A percentile compares a stretch with the other conserved stretches of the same genome.
These are phyloP conservation scores for Coreoperca whiteheadi DNA, from an alignment of 2,113 vertebrate species.

Conservation along the genomic window DNA sequence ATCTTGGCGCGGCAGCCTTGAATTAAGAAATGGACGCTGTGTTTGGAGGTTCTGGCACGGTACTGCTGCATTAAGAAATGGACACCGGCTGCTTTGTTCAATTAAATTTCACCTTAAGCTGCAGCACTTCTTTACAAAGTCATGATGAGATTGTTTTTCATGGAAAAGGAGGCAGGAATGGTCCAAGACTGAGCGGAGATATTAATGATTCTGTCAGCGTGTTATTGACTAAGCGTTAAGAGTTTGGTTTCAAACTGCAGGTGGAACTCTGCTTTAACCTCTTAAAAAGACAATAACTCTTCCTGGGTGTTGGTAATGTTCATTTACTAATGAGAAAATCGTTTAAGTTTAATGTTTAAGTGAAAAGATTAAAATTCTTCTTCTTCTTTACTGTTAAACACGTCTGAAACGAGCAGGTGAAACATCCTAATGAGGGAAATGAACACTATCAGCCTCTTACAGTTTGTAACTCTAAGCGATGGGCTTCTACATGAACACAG, in stretches of 20 bases:
- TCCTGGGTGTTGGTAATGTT: background rate
- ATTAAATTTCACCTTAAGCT: conserved; percentile 59
- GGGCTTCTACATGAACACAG: background rate
- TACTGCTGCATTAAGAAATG: conserved; percentile 58
- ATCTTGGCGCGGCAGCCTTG: conserved; percentile 18
- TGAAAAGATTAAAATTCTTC: background rate
- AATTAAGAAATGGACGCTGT: conserved; percentile 52
- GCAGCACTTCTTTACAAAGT: conserved; percentile 45
- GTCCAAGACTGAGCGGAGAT: background rate
- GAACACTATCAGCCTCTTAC: background rate
- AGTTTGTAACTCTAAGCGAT: background rate
- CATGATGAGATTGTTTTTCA: conserved; percentile 26
- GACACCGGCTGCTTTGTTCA: conserved; percentile 50
- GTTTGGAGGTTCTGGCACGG: conserved; percentile 46
- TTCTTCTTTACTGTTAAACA: background rate
- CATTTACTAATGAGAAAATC: background rate
- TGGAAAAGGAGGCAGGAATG: conserved; percentile 19
- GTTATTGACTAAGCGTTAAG: conserved; percentile 19
- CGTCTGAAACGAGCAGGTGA: background rate
- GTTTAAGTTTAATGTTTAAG: background rate
- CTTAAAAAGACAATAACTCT: too few species aligned
- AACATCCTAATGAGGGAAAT: background rate
- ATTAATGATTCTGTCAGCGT: conserved; percentile 34
- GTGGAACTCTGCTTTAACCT: background rate
- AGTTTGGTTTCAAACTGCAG: conserved; percentile 12